Evolutionary conservation across 2,888 invertebrate species (phyloP).

Genomic region (Cenopis cana): DNA sequence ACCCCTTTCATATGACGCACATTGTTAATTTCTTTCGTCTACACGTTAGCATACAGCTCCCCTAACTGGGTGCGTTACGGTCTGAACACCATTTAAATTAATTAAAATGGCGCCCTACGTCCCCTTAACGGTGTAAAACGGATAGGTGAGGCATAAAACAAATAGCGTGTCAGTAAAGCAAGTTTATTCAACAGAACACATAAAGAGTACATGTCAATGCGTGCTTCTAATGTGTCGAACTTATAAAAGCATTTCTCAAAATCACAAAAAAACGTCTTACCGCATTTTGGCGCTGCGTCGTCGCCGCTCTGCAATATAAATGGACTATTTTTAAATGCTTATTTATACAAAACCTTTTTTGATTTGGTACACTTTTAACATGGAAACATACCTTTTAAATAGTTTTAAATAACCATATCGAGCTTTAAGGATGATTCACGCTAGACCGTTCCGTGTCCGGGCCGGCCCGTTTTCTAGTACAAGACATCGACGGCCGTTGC

Average conservation of each 20-base stretch:
- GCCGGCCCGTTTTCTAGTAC: too few relatives aligned
- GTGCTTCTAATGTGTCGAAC: constrained; percentile 49
- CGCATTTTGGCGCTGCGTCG: constrained; percentile 49
- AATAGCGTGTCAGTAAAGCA: constrained; percentile 68
- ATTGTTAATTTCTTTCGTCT: constrained; percentile 34
- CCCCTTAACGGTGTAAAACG: constrained; percentile 51
- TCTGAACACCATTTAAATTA: constrained; percentile 32
- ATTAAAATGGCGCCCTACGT: constrained; percentile 35
- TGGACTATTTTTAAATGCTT: constrained; percentile 19
- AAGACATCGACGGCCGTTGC: too few relatives aligned
- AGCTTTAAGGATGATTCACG: too few relatives aligned
- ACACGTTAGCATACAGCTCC: constrained; percentile 23
- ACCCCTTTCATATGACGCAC: constrained; percentile 24
- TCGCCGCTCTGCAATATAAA: constrained; percentile 51
- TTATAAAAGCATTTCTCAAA: constrained; percentile 50
- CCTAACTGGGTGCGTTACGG: constrained; percentile 40
- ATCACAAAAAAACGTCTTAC: constrained; percentile 55
- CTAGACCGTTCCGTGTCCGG: too few relatives aligned
- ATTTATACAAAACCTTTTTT: too few relatives aligned
- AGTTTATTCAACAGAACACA: constrained; percentile 69
- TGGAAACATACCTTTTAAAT: too few relatives aligned
- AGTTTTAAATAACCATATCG: too few relatives aligned
- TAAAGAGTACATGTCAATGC: constrained; percentile 59
- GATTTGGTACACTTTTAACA: too few relatives aligned
- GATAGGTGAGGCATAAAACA: constrained; percentile 69